Percentiles rank a stretch among this genome's conserved stretches.
Conservation (phyloP, 2,888 invertebrate species). For the Onchidella celtica region DNA sequence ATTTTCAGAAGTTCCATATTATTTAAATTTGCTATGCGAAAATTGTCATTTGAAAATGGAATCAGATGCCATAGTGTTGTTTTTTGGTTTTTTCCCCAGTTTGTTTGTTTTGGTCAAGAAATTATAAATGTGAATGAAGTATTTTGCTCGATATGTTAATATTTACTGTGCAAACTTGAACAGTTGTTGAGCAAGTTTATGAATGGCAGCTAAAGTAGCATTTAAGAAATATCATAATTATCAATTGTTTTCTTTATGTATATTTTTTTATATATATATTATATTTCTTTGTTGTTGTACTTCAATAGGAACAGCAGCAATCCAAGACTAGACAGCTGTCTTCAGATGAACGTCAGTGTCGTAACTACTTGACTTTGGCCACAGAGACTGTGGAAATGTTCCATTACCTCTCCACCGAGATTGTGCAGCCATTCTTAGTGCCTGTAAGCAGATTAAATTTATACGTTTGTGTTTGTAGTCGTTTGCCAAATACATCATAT, state of each 20-base stretch:
- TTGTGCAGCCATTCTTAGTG: conserved; percentile 95
- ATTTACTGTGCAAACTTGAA: background rate
- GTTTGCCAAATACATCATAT: too few relatives aligned
- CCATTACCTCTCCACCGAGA: conserved; percentile 94
- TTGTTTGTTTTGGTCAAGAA: too few relatives aligned
- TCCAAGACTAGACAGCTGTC: conserved; percentile 79
- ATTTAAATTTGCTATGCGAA: too few relatives aligned
- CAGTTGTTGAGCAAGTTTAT: too few relatives aligned
- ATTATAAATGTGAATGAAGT: too few relatives aligned
- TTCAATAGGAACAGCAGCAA: conserved; percentile 76
- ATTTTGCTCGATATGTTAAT: background rate
- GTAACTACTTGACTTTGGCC: conserved; percentile 93
- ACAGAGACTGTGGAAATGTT: conserved; percentile 99
- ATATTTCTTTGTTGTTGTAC: background rate
- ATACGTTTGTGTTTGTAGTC: too few relatives aligned
- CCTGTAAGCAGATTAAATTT: conserved; percentile 84
- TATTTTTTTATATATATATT: background rate
- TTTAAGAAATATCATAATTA: background rate
- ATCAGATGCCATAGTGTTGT: too few relatives aligned
- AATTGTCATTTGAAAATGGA: too few relatives aligned
- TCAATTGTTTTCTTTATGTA: background rate
- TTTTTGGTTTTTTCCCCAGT: too few relatives aligned
- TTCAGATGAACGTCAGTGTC: conserved; percentile 79
- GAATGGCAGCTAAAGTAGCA: too few relatives aligned
- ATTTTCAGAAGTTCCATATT: too few relatives aligned